Conservation (phyloP, 2,113 vertebrate species). For the Physeter macrocephalus region DNA sequence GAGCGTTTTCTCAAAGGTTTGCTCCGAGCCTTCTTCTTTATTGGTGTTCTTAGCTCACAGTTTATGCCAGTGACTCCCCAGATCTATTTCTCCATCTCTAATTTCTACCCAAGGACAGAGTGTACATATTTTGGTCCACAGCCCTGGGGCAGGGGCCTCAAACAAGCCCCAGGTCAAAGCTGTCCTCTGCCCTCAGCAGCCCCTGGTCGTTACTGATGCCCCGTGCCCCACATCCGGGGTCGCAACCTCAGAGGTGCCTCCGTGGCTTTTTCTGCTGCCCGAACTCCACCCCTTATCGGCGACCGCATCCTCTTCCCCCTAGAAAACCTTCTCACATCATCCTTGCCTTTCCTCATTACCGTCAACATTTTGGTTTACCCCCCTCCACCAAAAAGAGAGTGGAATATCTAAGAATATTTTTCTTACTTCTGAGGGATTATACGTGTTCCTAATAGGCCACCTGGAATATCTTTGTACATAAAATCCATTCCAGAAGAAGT, state of each 20-base stretch:
- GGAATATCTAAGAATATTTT: rapidly evolving
- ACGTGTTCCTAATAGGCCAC: rapidly evolving
- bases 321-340: neutral
- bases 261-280: no score
- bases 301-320: neutral
- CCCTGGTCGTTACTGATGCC: no score
- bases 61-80: neutral
- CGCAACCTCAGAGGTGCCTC: neutral
- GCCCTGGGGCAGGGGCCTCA: neutral
- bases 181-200: neutral
- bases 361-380: no score
- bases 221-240: no score
- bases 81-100: neutral
- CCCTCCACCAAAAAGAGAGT: neutral
- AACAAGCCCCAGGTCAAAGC: neutral
- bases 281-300: no score
- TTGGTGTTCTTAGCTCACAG: neutral
- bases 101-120: neutral
- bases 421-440: neutral
- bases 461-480: neutral
- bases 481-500: neutral
- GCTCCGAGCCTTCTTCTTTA: no score
- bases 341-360: neutral
- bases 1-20: neutral
- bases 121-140: neutral